phyloP scores from a whole-genome alignment of 1,140 invertebrate genomes.

The Berghia stephanieae region DNA sequence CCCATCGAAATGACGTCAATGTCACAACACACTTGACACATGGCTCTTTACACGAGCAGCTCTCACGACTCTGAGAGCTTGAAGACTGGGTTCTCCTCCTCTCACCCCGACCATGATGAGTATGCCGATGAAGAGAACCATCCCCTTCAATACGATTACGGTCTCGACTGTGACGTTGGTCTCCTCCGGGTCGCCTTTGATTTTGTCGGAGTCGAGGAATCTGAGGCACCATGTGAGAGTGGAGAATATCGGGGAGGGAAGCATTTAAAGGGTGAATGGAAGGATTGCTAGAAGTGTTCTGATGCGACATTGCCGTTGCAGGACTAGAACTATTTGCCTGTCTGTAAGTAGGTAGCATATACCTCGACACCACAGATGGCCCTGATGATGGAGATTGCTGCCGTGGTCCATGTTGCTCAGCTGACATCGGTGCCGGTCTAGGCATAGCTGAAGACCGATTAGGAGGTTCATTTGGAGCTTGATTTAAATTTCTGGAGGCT shows the following conservation, averaged over 20 bases:
- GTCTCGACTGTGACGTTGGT: slow-evolving; percentile 31
- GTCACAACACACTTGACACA: slow-evolving; percentile 60
- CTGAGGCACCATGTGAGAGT: slow-evolving; percentile 69
- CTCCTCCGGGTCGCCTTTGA: slow-evolving; percentile 37
- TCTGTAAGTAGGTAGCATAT: slow-evolving; percentile 20
- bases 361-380: too few species aligned
- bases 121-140: slow-evolving; percentile 31
- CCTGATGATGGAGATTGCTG: too few species aligned
- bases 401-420: too few species aligned
- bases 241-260: slow-evolving; percentile 68
- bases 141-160: slow-evolving; percentile 7
- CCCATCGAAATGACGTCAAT: slow-evolving; percentile 61
- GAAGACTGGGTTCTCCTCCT: slow-evolving; percentile 30
- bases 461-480: too few species aligned
- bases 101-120: neutral
- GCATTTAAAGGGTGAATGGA: slow-evolving; percentile 46
- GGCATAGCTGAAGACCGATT: too few species aligned
- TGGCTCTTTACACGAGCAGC: slow-evolving; percentile 53
- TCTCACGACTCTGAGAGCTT: slow-evolving; percentile 33
- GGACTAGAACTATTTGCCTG: slow-evolving; percentile 13
- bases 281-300: slow-evolving; percentile 28
- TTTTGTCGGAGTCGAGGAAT: slow-evolving; percentile 64
- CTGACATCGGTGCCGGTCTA: too few species aligned
- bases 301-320: neutral
- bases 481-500: too few species aligned